phyloP scores from a whole-genome alignment of 2,888 invertebrate species.

The Rhagium mordax region DNA sequence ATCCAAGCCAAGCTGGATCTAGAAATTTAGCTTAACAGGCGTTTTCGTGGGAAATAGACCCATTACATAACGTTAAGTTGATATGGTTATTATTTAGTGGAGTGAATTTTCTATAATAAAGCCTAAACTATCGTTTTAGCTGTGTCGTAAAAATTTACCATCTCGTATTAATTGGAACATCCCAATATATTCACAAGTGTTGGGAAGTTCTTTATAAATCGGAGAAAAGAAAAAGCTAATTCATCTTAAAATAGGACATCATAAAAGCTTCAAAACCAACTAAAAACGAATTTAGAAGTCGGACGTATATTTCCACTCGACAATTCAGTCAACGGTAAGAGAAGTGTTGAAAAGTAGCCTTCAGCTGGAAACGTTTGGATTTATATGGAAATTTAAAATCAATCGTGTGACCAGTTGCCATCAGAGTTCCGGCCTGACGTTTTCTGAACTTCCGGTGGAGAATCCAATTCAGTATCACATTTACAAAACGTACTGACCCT shows the following conservation, averaged over 20 bases:
- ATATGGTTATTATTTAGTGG: background rate
- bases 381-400: slow-evolving; percentile 68
- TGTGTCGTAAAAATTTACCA: no score
- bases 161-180: no score
- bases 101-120: background rate
- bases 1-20: background rate
- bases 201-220: background rate
- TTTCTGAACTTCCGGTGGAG: slow-evolving; percentile 55
- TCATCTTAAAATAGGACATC: slow-evolving; percentile 1
- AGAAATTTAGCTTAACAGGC: background rate
- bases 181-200: no score
- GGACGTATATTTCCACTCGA: slow-evolving; percentile 54
- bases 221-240: background rate
- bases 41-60: background rate
- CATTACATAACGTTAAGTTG: background rate
- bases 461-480: slow-evolving; percentile 33
- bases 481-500: slow-evolving; percentile 27
- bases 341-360: slow-evolving; percentile 61
- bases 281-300: slow-evolving; percentile 49
- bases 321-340: slow-evolving; percentile 57
- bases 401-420: slow-evolving; percentile 64
- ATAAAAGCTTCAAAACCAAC: slow-evolving; percentile 33
- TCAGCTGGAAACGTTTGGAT: slow-evolving; percentile 61
- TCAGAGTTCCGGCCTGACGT: slow-evolving; percentile 59
- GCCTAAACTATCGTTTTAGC: background rate